Evolutionary conservation across 2,797 vertebrate genomes (phyloP).

Genomic region (Eulemur coronatus): DNA sequence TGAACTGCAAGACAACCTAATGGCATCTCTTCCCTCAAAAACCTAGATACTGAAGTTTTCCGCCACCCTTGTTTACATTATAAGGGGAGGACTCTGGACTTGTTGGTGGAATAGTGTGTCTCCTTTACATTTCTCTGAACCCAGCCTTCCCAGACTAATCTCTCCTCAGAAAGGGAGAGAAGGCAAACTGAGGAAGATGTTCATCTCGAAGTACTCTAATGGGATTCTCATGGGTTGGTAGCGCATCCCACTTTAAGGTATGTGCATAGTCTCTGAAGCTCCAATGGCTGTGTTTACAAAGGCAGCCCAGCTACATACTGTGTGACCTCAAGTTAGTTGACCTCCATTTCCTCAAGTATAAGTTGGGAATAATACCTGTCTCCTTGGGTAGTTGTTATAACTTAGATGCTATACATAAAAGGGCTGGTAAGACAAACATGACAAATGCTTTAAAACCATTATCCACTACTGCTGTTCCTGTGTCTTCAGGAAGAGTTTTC

Average conservation of each 20-base stretch:
- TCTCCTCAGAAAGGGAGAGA: not conserved
- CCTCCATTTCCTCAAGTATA: not conserved
- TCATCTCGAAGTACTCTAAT: not conserved
- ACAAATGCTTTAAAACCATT: not conserved
- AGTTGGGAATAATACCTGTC: not conserved
- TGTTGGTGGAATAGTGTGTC: not conserved
- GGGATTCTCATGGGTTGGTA: not conserved
- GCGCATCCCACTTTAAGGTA: not conserved
- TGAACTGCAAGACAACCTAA: not conserved
- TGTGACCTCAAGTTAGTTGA: not conserved
- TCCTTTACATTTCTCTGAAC: not conserved
- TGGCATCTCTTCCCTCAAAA: not conserved
- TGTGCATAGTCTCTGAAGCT: not conserved
- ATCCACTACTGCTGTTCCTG: not conserved
- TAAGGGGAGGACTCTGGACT: not conserved
- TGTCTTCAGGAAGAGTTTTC: not conserved
- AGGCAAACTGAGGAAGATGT: not conserved
- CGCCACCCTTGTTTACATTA: not conserved
- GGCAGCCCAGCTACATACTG: not conserved
- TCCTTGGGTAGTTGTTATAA: not conserved
- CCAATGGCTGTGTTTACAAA: not conserved
- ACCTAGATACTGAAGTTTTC: not conserved
- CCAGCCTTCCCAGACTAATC: not conserved
- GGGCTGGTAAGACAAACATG: not conserved
- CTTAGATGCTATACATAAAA: not conserved